Base-by-base conservation (phyloP, 2,113 vertebrate species). In the Bubalus kerabau region DNA sequence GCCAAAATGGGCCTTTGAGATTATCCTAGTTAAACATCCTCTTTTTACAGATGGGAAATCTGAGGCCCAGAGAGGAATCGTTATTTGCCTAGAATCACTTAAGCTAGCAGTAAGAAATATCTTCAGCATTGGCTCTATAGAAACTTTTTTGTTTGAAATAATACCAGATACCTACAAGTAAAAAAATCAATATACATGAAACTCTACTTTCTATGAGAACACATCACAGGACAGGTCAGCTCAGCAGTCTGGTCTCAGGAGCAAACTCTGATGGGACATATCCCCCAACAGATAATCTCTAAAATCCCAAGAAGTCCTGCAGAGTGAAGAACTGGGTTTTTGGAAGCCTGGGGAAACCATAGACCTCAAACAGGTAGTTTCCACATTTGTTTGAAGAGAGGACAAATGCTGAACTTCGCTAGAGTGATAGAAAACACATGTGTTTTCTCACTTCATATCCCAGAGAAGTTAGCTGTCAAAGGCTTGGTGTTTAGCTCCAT, bases 391-490 rank as follows among this genome's bases (percentile, higher is more conserved):
- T 59, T 94, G 80, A 96, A 92, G 57, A 90, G 46, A 96, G 48
- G 67, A 84, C n/a, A 59, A 97, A 95, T 76, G 54, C 36, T 97
- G 90, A 90, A 92, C 90, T 96, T 93, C 7, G 14, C 78, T 91
- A 52, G 17, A 92, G 46, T 92, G 90, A 96, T 90, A 86, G 81
- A 62, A 98, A 97, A 97, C 94, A 98, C 50, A 86, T 95, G 81
- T 92, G 92, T 80, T 90, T 95, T 95, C 92, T 95, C 96, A 85
- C 62, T 56, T 87, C 59, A 28, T 43, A 74, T 95, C 67, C 76
- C 67, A 59, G 82, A 52, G 93, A 94, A 76, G 83, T 86, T 62
- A 59, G 78, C 89, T 96, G 82, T 95, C 95, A 95, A 88, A 94
- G 84, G n/a, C 24, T 28, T 26, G 87, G 85, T 67, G 64, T 89